phyloP scores from a whole-genome alignment of 1,140 invertebrate species.

The Stegodyphus dumicola region DNA sequence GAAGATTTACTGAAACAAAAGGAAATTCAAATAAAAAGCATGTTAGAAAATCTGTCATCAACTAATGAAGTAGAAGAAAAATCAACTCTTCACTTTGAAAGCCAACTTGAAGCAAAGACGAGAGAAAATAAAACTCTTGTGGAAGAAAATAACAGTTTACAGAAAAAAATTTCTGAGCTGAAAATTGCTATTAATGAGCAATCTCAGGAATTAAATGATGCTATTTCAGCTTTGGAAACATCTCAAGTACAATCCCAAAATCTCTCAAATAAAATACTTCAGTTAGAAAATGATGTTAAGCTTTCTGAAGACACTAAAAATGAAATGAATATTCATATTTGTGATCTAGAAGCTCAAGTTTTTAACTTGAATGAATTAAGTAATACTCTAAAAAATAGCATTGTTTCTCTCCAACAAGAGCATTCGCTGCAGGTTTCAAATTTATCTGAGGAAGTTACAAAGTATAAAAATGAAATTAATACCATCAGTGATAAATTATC shows the following conservation, averaged over 20 bases:
- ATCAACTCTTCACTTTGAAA: neutral
- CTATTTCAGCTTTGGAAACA: conserved; percentile 4
- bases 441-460: neutral
- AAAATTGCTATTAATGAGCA: neutral
- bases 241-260: neutral
- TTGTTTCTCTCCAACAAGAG: neutral
- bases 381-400: too few species aligned
- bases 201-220: neutral
- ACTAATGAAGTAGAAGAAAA: neutral
- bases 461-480: too few species aligned
- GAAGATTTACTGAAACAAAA: neutral
- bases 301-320: neutral
- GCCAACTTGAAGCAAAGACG: neutral
- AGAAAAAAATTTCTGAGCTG: conserved; percentile 1
- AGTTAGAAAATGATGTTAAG: neutral
- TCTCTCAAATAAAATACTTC: neutral
- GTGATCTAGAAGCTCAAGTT: too few species aligned
- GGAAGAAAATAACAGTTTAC: neutral
- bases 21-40: neutral
- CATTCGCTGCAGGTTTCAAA: neutral
- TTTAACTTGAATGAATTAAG: too few species aligned
- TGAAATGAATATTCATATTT: too few species aligned
- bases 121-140: neutral
- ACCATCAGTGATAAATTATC: too few species aligned
- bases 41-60: neutral